Evolutionary conservation across 1,140 invertebrate species (phyloP).

Genomic region (Nasonia giraulti): DNA sequence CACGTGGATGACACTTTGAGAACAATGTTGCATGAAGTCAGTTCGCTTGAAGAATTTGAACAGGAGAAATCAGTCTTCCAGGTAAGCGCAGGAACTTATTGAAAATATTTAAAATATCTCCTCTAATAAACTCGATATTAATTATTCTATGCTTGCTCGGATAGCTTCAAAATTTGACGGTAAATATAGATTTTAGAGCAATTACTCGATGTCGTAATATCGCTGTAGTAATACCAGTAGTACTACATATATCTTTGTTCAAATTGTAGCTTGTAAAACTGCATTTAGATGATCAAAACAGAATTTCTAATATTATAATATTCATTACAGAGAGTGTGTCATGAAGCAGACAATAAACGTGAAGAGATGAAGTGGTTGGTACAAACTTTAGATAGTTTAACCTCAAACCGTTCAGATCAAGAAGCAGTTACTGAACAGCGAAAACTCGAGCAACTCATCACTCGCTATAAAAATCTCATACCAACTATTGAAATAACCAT

Average conservation of each 20-base stretch:
- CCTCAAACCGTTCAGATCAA: slow-evolving; percentile 86
- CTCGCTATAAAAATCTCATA: slow-evolving; percentile 91
- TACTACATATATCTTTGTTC: neutral
- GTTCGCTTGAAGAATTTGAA: slow-evolving; percentile 91
- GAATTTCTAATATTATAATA: neutral
- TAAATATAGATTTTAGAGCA: slow-evolving; percentile 39
- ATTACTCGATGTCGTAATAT: slow-evolving; percentile 16
- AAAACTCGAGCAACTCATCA: slow-evolving; percentile 87
- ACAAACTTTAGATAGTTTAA: slow-evolving; percentile 89
- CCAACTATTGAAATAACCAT: slow-evolving; percentile 94
- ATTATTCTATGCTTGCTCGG: slow-evolving; percentile 48
- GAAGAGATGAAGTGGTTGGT: slow-evolving; percentile 97
- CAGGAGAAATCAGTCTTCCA: slow-evolving; percentile 90
- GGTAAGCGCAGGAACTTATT: slow-evolving; percentile 75
- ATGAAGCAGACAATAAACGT: slow-evolving; percentile 90
- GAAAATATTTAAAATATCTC: slow-evolving; percentile 8
- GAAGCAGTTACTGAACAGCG: slow-evolving; percentile 87
- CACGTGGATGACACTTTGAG: slow-evolving; percentile 87
- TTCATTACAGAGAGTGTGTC: slow-evolving; percentile 83
- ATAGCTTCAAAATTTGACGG: slow-evolving; percentile 51
- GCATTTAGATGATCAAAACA: neutral
- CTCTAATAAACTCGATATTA: slow-evolving; percentile 21
- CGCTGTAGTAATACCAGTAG: slow-evolving; percentile 6
- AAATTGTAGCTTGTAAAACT: neutral
- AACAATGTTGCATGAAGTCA: slow-evolving; percentile 88